Evolutionary conservation across 1,140 invertebrate species (phyloP), one percentile per base, ranked within the genome.

Genomic region (Pomacea maculata): DNA sequence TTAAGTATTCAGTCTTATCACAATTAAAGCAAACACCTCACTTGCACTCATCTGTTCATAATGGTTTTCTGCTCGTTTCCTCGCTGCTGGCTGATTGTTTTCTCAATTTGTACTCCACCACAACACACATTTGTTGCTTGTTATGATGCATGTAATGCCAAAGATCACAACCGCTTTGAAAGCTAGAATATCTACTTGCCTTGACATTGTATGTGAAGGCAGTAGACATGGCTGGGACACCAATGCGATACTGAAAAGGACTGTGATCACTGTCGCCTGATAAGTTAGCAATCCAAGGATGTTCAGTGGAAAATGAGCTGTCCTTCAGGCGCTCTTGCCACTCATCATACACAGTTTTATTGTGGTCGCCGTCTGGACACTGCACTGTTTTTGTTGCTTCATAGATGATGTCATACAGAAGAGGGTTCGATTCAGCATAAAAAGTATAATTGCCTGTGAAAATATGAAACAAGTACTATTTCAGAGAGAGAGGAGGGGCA

Each of bases 191-290:
- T 61, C 11, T 11, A 4, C 70, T 83, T 81, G 87, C 85, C 81
- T 86, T 82, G 79, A 85, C 80, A 76, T 88, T 82, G 82, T 87
- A 89, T 17, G 86, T 89, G 78, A 86, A 89, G n/a, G 85, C 85
- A 19, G 87, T 85, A 70, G 86, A 85, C 19, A 89, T 29, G 25
- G 86, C 85, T 17, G 89, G 88, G 29, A 90, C 84, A n/a, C 89
- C 89, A 17, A 90, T 73, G 29, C 86, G 84, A 81, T 90, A 89
- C 17, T 85, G 71, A 82, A 90, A 90, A 15, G 89, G 85, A 65
- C 86, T 86, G 72, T 90, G 88, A 71, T 90, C 89, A 82, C 88
- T 87, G 84, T 88, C 88, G 12, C 86, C 88, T 74, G 84, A 80
- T 14, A 87, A 74, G 72, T 78, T 65, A 8, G 65, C 64, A 9